Percentiles rank a stretch among this genome's conserved stretches.
These are phyloP conservation scores for Muricea muricata DNA, from an alignment of 92 coral and sea anemone genomes.

Conservation along the genomic window DNA sequence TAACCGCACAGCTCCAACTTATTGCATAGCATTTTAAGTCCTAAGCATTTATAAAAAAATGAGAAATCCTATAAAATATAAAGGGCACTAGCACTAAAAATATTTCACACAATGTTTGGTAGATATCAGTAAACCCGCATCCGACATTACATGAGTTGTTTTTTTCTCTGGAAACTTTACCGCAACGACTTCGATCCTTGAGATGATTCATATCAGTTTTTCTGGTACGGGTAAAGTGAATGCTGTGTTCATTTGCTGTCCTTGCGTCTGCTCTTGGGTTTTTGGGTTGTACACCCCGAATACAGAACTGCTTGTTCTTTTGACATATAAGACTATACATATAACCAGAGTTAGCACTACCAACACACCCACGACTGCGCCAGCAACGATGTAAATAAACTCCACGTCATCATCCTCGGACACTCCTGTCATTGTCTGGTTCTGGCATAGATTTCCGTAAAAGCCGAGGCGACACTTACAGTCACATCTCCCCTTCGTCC, in stretches of 20 bases:
- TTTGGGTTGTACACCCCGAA: constrained; percentile 47
- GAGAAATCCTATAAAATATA: too few species aligned
- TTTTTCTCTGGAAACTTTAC: too few species aligned
- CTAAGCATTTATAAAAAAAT: too few species aligned
- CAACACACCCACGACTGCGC: constrained; percentile 12
- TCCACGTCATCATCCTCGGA: constrained; percentile 5
- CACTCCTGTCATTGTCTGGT: background rate
- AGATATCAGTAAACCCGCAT: too few species aligned
- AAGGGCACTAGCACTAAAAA: too few species aligned
- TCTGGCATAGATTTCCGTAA: background rate
- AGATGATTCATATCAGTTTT: constrained; percentile 23
- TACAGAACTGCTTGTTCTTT: constrained; percentile 19
- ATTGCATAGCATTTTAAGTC: too few species aligned
- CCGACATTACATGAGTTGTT: too few species aligned
- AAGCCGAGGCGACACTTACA: constrained; percentile 16
- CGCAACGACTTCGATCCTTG: too few species aligned
- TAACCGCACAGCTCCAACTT: too few species aligned
- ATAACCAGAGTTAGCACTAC: background rate
- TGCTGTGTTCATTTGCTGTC: constrained; percentile 23
- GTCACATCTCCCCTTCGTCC: constrained; percentile 7
- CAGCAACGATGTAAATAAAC: constrained; percentile 19
- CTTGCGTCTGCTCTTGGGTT: constrained; percentile 26
- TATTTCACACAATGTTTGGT: too few species aligned
- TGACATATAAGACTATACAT: constrained; percentile 1
- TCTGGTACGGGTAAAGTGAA: constrained; percentile 22